phyloP scores from a whole-genome alignment of 2,888 invertebrate genomes.

The Agrotis segetum region DNA sequence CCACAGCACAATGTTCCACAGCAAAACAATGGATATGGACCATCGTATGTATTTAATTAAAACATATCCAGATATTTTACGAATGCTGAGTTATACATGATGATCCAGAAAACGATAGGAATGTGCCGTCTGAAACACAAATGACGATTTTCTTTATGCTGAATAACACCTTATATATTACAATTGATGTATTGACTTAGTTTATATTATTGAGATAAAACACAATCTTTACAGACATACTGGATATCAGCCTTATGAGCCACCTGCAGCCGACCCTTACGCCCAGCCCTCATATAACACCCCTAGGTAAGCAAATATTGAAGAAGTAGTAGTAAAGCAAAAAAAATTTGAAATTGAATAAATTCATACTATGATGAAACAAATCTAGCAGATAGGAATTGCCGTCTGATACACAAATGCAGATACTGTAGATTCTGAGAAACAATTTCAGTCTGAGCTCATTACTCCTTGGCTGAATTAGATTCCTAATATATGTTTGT shows the following conservation, averaged over 20 bases:
- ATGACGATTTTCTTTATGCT: slow-evolving; percentile 83
- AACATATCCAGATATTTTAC: not conserved
- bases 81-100: slow-evolving; percentile 70
- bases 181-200: not conserved
- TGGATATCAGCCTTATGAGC: slow-evolving; percentile 86
- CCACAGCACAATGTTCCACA: slow-evolving; percentile 76
- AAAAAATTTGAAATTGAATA: not conserved
- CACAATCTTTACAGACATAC: slow-evolving; percentile 76
- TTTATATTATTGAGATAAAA: slow-evolving; percentile 14
- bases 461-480: not conserved
- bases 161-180: slow-evolving; percentile 49
- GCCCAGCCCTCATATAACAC: slow-evolving; percentile 81
- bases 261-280: slow-evolving; percentile 82
- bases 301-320: slow-evolving; percentile 73
- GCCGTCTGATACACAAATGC: slow-evolving; percentile 89
- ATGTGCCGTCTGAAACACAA: slow-evolving; percentile 90
- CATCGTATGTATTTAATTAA: slow-evolving; percentile 74
- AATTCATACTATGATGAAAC: slow-evolving; percentile 67
- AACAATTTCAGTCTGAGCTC: not conserved
- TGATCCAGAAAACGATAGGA: slow-evolving; percentile 89
- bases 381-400: slow-evolving; percentile 85
- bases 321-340: too few species aligned
- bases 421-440: slow-evolving; percentile 82
- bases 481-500: slow-evolving; percentile 25
- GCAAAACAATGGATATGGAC: slow-evolving; percentile 84